Conservation (phyloP, 2,113 vertebrate genomes). For the Apistogramma diplotaenia region DNA sequence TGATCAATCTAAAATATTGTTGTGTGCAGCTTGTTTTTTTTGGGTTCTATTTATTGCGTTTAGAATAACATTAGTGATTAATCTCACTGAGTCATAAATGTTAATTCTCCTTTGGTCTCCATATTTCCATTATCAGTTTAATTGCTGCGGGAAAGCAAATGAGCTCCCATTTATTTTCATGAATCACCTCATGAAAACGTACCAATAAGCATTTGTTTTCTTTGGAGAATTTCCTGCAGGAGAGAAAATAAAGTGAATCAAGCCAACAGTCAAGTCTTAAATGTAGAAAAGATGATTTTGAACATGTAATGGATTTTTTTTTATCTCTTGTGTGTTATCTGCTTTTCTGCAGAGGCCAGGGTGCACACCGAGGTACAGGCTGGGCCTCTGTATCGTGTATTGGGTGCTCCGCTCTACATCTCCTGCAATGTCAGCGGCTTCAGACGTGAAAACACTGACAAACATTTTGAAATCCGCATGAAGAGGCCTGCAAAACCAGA, state of each 20-base stretch:
- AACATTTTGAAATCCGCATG: conserved; percentile 78
- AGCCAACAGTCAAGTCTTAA: neutral
- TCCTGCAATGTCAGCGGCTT: conserved; percentile 83
- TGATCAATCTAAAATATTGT: neutral
- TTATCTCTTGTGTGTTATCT: conserved; percentile 12
- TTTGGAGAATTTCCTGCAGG: neutral
- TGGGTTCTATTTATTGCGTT: neutral
- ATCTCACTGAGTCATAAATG: neutral
- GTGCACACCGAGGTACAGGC: conserved; percentile 68
- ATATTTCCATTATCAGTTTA: neutral
- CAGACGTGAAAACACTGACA: neutral
- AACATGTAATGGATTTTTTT: no score
- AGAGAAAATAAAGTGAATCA: neutral
- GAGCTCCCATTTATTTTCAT: neutral
- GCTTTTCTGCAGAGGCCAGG: conserved; percentile 21
- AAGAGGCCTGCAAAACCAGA: neutral
- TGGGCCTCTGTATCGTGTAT: conserved; percentile 81
- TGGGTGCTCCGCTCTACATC: conserved; percentile 77
- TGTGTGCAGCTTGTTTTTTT: neutral
- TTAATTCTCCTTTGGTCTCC: neutral
- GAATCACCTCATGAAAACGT: neutral
- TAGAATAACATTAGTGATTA: neutral
- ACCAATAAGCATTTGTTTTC: neutral
- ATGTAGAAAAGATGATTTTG: no score
- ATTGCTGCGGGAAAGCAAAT: neutral